These are phyloP conservation scores for Glossophaga mutica DNA, from an alignment of 2,797 vertebrate species.

Conservation along the genomic window DNA sequence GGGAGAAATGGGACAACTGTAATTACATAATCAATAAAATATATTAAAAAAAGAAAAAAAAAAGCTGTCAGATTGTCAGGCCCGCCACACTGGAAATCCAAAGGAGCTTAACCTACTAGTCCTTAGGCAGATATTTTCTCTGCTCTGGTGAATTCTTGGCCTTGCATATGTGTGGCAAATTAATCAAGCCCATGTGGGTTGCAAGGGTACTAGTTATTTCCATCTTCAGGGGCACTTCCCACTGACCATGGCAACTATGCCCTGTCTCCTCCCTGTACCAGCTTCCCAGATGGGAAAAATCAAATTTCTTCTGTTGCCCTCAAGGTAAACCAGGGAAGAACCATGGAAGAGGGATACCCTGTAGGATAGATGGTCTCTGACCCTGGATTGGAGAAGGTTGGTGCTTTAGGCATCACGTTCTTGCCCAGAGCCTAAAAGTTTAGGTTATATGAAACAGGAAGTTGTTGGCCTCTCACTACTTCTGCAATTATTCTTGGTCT, in stretches of 20 bases:
- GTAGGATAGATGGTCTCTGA: not conserved
- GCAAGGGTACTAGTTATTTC: not conserved
- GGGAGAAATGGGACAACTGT: too few relatives aligned
- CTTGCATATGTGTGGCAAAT: not conserved
- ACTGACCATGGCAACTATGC: not conserved
- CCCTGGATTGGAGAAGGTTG: not conserved
- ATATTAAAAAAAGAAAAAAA: too few relatives aligned
- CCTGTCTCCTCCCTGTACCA: not conserved
- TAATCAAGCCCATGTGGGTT: not conserved
- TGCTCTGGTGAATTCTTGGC: not conserved
- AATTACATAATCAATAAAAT: too few relatives aligned
- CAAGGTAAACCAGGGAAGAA: not conserved
- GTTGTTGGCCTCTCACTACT: not conserved
- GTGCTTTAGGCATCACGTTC: not conserved
- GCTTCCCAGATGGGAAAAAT: not conserved
- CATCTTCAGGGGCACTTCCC: not conserved
- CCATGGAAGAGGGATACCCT: not conserved
- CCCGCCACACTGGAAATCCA: not conserved
- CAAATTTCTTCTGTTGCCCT: not conserved
- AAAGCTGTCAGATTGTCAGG: not conserved
- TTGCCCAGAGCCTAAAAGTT: not conserved
- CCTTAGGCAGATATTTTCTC: conserved; percentile 40
- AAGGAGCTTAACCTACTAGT: conserved; percentile 10
- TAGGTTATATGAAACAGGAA: not conserved
- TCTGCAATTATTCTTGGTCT: not conserved